These are phyloP conservation scores for Dendronephthya gigantea DNA, from an alignment of 64 coral and sea anemone genomes.

Conservation along the genomic window DNA sequence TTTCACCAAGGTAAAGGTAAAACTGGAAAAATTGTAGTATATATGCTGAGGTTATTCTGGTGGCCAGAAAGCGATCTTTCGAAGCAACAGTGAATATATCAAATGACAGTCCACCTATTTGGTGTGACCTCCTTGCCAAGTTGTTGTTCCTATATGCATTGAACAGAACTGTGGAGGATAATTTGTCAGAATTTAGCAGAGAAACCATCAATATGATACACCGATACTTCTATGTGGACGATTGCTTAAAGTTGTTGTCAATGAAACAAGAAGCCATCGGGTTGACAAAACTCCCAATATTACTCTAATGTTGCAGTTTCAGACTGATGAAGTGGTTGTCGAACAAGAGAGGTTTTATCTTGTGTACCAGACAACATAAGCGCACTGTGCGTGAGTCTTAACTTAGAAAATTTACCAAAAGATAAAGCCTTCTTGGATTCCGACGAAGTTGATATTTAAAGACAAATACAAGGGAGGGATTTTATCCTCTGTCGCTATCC, in stretches of 20 bases:
- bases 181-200: not conserved
- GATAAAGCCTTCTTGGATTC: not conserved
- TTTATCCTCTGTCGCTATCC: not conserved
- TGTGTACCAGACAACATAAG: not conserved
- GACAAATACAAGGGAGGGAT: not conserved
- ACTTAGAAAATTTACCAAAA: not conserved
- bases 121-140: not conserved
- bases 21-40: not conserved
- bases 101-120: not conserved
- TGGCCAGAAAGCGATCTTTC: constrained; percentile 1
- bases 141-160: not conserved
- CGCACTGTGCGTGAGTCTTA: not conserved
- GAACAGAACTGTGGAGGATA: not conserved
- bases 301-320: not conserved
- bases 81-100: not conserved
- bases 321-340: not conserved
- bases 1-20: not conserved
- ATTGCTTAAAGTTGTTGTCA: not conserved
- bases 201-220: not conserved
- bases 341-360: not conserved
- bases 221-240: not conserved
- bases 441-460: not conserved
- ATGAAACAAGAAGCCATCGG: not conserved
- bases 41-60: not conserved
- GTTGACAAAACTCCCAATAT: not conserved